Conservation (phyloP, 2,797 vertebrate species). For the Anguilla obscura region DNA sequence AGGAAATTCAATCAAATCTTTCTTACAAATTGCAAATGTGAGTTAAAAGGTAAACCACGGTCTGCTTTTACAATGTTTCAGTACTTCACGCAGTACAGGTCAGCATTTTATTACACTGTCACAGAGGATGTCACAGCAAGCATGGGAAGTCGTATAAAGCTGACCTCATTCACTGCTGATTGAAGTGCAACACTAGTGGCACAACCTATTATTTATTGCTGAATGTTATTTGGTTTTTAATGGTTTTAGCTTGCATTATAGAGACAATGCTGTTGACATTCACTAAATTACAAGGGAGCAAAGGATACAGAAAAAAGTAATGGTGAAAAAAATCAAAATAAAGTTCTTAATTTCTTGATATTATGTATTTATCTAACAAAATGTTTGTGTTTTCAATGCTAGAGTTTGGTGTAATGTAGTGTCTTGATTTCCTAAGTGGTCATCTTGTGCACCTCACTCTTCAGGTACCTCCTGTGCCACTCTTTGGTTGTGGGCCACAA, state of each 20-base stretch:
- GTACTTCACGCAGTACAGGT: background rate
- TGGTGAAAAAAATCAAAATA: too few species aligned
- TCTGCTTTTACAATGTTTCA: background rate
- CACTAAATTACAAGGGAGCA: background rate
- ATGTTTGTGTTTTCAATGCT: background rate
- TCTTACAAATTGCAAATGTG: background rate
- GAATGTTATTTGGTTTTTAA: background rate
- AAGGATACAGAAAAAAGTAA: background rate
- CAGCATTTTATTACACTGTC: background rate
- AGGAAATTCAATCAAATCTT: background rate
- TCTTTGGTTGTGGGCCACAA: slow-evolving; percentile 49
- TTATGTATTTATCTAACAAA: background rate
- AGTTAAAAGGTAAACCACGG: background rate
- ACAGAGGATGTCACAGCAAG: background rate
- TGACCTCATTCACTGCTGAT: background rate
- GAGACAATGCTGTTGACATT: background rate
- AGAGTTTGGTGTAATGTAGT: background rate
- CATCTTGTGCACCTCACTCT: background rate
- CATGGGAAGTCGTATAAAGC: background rate
- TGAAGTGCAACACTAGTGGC: background rate
- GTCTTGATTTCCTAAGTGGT: background rate
- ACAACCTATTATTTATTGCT: background rate
- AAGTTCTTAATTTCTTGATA: background rate
- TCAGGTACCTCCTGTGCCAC: slow-evolving; percentile 30
- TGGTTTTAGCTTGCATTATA: background rate